Evolutionary conservation across 2,113 vertebrate genomes (phyloP), one percentile per base, ranked within the genome.

Genomic region (Triplophysa rosa): DNA sequence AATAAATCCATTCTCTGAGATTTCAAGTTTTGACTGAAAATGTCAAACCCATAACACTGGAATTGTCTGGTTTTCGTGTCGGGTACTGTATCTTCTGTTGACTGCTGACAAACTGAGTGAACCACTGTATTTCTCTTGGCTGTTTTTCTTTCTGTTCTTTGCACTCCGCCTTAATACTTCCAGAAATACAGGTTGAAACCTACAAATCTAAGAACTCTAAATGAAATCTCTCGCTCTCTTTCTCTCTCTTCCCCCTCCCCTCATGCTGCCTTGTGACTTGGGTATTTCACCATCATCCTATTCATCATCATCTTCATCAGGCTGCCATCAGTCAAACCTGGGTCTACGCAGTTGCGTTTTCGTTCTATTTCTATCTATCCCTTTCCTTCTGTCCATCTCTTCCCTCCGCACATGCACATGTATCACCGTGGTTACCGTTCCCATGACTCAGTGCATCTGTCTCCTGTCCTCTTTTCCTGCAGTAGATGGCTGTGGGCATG

Each of bases 341-440:
- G 97, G 96, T 98, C 92, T 95, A 96, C 93, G 95, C 96, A 98
- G 97, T 99, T 97, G 95, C 92, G 95, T 99, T 93, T 93, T 82
- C 47, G 29, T 49, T 77, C 65, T 8, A 21, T 59, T 81, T 82
- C 61, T 67, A 26, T 63, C 58, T 17, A 14, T 72, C 29, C 52
- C 13, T 42, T 61, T 69, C 61, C 49, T 19, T 82, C 62, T 77
- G 9, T 68, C 63, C 69, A 12, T 81, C 45, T 67, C 21, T 29
- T 19, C n/a, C 9, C 58, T 67, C 52, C 68, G 8, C 2, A 68
- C 26, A 54, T 64, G 8, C 2, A 68, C 26, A 54, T 64, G 54
- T 64, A 61, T 67, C 37, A 49, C 56, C 23, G 26, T 82, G 58
- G 24, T 45, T 79, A 33, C 42, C 67, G 13, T 76, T 75, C 83